Base-by-base conservation (phyloP, 2,797 vertebrate species). In the Schizothorax lantsangensis region DNA sequence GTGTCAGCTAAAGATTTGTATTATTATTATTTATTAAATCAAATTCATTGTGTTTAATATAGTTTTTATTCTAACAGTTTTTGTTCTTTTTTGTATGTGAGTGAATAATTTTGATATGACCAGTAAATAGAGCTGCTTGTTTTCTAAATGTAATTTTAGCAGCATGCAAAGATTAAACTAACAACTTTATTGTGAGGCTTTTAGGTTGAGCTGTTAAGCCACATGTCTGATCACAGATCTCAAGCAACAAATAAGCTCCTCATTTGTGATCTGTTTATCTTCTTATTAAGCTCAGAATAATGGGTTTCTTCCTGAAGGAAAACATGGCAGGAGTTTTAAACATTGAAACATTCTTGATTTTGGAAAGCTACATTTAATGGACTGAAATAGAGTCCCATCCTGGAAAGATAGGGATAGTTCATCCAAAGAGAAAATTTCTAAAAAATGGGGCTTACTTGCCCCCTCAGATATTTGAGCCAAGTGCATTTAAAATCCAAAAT, bases 281-380 rank as follows among this genome's bases (percentile, higher is more conserved):
- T 26, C 38, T 77, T 87, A 87, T 93, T 90, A 91, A 86, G 77
- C 57, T 90, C 89, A 90, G 66, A 89, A 66, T 84, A 87, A 89
- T 92, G 90, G 87, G 92, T 93, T n/a, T n/a, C n/a, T n/a, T n/a
- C n/a, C n/a, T n/a, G n/a, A n/a, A n/a, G n/a, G n/a, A n/a, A n/a
- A n/a, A n/a, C n/a, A n/a, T n/a, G n/a, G n/a, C n/a, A n/a, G n/a
- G n/a, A n/a, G n/a, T n/a, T n/a, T n/a, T n/a, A n/a, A n/a, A n/a
- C n/a, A n/a, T n/a, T n/a, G n/a, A n/a, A n/a, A n/a, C n/a, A n/a
- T n/a, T n/a, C n/a, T n/a, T n/a, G n/a, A n/a, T n/a, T n/a, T n/a
- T n/a, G n/a, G n/a, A n/a, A n/a, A n/a, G n/a, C n/a, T n/a, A n/a
- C n/a, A n/a, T n/a, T n/a, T n/a, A n/a, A n/a, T n/a, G n/a, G n/a